Evolutionary conservation across 2,113 vertebrate species (phyloP).

Genomic region (Lynx canadensis): DNA sequence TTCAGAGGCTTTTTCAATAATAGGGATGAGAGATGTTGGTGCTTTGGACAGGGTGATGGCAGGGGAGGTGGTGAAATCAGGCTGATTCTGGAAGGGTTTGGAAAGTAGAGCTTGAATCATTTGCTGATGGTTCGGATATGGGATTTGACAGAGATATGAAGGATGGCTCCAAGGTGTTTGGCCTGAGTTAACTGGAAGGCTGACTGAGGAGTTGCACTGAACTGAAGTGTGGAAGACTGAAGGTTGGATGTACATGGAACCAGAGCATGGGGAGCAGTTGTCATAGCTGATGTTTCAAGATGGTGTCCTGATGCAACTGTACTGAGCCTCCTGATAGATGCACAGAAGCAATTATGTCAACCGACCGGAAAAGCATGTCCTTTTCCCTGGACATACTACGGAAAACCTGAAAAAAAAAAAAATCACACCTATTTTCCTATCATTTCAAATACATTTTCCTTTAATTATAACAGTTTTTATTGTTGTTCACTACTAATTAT

Average conservation of each 20-base stretch:
- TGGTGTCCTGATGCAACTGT: no score
- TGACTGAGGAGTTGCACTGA: not conserved
- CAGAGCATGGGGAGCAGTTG: not conserved
- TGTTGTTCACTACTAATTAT: not conserved
- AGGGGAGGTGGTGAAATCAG: not conserved
- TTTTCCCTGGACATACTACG: not conserved
- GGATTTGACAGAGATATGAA: not conserved
- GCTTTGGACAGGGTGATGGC: not conserved
- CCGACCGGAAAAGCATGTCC: not conserved
- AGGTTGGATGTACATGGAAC: not conserved
- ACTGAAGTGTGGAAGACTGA: not conserved
- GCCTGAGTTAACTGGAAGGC: not conserved
- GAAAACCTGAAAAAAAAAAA: not conserved
- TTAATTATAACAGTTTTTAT: not conserved
- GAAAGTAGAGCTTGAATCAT: not conserved
- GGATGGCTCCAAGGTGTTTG: not conserved
- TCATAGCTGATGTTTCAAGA: not conserved
- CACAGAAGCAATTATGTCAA: rapidly evolving
- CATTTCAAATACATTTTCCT: not conserved
- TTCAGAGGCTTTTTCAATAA: not conserved
- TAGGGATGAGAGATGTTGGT: not conserved
- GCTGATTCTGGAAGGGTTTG: not conserved
- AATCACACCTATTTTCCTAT: not conserved
- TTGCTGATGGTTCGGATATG: not conserved
- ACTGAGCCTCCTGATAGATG: not conserved